Base-by-base conservation (phyloP, 1,140 invertebrate genomes). In the Aphidius ervi region DNA sequence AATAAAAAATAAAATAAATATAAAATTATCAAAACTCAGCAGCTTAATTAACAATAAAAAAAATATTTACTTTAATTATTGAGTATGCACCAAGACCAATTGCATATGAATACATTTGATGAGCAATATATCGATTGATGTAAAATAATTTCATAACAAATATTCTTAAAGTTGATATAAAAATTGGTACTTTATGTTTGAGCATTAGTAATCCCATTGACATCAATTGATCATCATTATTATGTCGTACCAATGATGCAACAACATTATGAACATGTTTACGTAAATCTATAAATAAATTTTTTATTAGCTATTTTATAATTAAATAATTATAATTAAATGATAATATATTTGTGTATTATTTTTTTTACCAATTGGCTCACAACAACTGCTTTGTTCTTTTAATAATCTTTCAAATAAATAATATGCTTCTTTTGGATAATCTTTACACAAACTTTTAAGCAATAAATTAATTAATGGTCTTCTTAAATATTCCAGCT, bases 291-390 rank as follows among this genome's bases (percentile, higher is more conserved):
- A 37, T 5, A 52, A 52, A 52, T 5, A 52, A 52, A 52, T n/a
- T 58, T 6, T 47, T 3, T 41, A 5, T 37, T 5, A 9, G 40
- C 46, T 23, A 5, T 47, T 43, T 53, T 20, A 23, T 3, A 46
- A 62, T 16, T 31, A 63, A 5, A 16, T 5, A 46, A 54, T 62
- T 49, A 3, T 43, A 20, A 4, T 52, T 16, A 16, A 16, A 16
- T 16, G 16, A 16, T 16, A 16, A 16, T 16, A 16, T 16, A 16
- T 31, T 58, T 55, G n/a, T 40, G 1, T 3, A 52, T 54, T 42
- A 49, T 43, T 40, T 9, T 9, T 53, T 20, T 70, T 66, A 76
- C 72, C 69, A 67, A 76, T 64, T 47, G 70, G 72, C 52, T 62
- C 52, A 57, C 63, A 69, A 50, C 46, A 59, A 37, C 52, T 64